Percentiles rank a stretch among this genome's conserved stretches.
Evolutionary conservation across 1,140 invertebrate genomes (phyloP).

Genomic region (Papilio polyxenes): DNA sequence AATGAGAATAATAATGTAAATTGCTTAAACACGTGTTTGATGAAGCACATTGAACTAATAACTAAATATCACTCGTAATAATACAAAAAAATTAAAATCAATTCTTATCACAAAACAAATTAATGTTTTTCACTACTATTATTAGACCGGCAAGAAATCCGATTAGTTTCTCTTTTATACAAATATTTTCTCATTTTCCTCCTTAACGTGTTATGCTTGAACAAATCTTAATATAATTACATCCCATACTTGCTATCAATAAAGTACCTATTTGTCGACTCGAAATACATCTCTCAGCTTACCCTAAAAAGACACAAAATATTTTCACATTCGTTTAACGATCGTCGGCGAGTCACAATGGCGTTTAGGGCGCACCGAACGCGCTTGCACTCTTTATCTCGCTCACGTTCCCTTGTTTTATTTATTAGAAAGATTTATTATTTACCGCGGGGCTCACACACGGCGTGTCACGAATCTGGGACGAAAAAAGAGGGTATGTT

Average conservation of each 20-base stretch:
- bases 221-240: neutral
- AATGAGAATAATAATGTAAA: neutral
- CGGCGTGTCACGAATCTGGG: conserved; percentile 76
- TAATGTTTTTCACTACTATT: too few relatives aligned
- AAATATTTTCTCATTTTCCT: too few relatives aligned
- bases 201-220: neutral
- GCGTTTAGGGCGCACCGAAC: conserved; percentile 70
- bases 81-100: too few relatives aligned
- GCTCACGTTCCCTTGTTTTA: conserved; percentile 78
- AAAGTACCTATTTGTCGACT: conserved; percentile 24
- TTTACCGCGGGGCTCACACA: conserved; percentile 76
- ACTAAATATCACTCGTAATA: too few relatives aligned
- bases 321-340: conserved; percentile 77
- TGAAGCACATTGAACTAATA: too few relatives aligned
- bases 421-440: conserved; percentile 80
- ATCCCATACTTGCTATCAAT: neutral
- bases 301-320: conserved; percentile 66
- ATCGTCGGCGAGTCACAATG: conserved; percentile 69
- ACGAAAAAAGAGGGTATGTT: conserved; percentile 76
- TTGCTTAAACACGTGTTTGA: too few relatives aligned
- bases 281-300: conserved; percentile 17
- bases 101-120: too few relatives aligned
- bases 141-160: too few relatives aligned
- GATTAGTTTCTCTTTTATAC: too few relatives aligned
- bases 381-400: conserved; percentile 72